Evolutionary conservation across 2,113 vertebrate genomes (phyloP), one percentile per base, ranked within the genome.

Genomic region (Toxotes jaculatrix): DNA sequence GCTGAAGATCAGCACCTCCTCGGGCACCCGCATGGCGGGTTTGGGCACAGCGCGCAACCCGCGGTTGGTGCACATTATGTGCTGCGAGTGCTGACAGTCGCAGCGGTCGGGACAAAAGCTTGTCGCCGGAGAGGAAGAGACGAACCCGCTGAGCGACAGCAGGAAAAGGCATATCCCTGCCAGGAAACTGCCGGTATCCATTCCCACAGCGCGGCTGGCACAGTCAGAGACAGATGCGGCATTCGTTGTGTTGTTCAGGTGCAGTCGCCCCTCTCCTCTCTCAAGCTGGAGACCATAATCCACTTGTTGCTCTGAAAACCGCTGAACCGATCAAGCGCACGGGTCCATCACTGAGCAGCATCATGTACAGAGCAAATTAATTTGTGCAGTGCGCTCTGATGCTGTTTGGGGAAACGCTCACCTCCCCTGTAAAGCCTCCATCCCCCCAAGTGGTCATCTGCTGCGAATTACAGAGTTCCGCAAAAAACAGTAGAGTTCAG

Each of bases 11-110:
- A 96, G 94, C 83, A 97, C 87, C 42, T 97, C 96, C 79, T 93
- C 95, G 5, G 95, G 92, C 57, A 89, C 90, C 32, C 89, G 92
- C 14, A 76, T 76, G 65, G 83, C 71, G 34, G 95, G 87, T 88
- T 94, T 94, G 80, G 98, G 97, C 78, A 98, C 96, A 0, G 92
- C 76, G 83, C 95, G 95, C 85, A 99, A 92, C 31, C 98, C 98
- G 16, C 97, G 95, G 93, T 99, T 99, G 74, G 97, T 94, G 95
- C 98, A 99, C 76, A 97, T 91, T 83, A 98, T 93, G 87, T 98
- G 97, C 86, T 96, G 97, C 56, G 95, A 93, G 82, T 96, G 95
- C 89, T 96, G 97, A 88, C 98, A 99, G 85, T 99, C 98, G 86
- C 98, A 99, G 66, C 93, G 95, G 75, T 97, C 96, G 0, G 97